Conservation (phyloP, 2,113 vertebrate species). For the Tinamus guttatus region DNA sequence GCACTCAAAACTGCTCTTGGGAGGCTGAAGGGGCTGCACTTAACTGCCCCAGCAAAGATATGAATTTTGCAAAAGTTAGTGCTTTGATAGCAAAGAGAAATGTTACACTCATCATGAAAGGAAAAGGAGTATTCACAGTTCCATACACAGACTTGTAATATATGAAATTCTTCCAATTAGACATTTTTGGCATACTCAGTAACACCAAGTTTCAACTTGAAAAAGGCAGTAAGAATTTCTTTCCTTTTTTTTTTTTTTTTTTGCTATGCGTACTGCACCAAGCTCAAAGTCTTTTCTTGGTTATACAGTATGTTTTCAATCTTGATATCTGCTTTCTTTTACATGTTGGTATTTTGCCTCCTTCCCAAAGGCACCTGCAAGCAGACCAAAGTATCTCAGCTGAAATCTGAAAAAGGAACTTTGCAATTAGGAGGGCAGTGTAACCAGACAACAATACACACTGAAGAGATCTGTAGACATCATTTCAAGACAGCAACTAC, state of each 20-base stretch:
- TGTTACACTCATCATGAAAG: not conserved
- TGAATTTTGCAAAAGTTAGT: not conserved
- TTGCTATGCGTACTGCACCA: not conserved
- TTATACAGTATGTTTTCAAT: constrained; percentile 10
- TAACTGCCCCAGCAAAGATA: not conserved
- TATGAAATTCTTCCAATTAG: constrained; percentile 14
- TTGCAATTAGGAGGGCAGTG: not conserved
- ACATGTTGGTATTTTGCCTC: not conserved
- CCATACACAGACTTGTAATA: not conserved
- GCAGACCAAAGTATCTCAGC: constrained; percentile 5
- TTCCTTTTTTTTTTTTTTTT: too few species aligned
- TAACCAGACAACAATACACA: not conserved
- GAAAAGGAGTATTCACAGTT: constrained; percentile 7
- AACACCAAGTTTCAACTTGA: constrained; percentile 39
- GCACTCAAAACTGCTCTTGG: accelerated
- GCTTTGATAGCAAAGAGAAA: not conserved
- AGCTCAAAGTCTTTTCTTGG: constrained; percentile 11
- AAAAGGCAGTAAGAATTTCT: constrained; percentile 32
- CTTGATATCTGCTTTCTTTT: not conserved
- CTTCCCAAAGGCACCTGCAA: constrained; percentile 49
- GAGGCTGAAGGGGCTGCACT: not conserved
- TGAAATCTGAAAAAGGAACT: constrained; percentile 32
- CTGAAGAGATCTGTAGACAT: constrained; percentile 1
- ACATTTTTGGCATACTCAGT: constrained; percentile 33
- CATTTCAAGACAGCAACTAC: constrained; percentile 14